Evolutionary conservation across 1,140 invertebrate genomes (phyloP), one percentile per base, ranked within the genome.

Genomic region (Drosophila ananassae): DNA sequence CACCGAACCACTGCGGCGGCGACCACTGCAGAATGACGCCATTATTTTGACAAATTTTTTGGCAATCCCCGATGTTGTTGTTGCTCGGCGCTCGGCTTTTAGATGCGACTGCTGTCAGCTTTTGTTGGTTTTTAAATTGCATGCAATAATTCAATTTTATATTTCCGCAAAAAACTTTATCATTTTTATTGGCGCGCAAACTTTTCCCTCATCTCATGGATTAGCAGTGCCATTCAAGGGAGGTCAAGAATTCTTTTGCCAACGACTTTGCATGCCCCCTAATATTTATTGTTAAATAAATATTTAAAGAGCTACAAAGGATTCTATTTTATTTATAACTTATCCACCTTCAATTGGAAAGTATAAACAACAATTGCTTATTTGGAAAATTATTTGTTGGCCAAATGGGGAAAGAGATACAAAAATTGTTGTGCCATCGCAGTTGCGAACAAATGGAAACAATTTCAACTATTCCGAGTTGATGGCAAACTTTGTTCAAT

Each of bases 41-140:
- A 90, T 90, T 90, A 85, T 85, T 89, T 90, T 90, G 83, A 90
- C 89, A 89, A 90, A 90, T 90, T 90, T 87, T 90, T 90, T 90
- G 89, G 89, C 89, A 90, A 78, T 76, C 77, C 50, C 51, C 61
- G 68, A 60, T 76, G 66, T 84, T 85, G 73, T 64, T 83, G 60
- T 56, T 67, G 61, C 21, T 66, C 34, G 47, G 62, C 10, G 37
- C 41, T 17, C 57, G 60, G 44, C 56, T 89, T 76, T 89, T 89
- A 83, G 76, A 72, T 89, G 51, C 64, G 69, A 79, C 83, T 87
- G 62, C 71, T 83, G 75, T 79, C 77, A 74, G 87, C 83, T 76
- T 90, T 90, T 90, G 89, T 90, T 87, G 87, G 73, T 78, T 89
- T 85, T 90, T 77, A 90, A 90, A 89, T 84, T 90, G 79, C 89